Base-by-base conservation (phyloP, 2,113 vertebrate genomes). In the Pionites leucogaster region DNA sequence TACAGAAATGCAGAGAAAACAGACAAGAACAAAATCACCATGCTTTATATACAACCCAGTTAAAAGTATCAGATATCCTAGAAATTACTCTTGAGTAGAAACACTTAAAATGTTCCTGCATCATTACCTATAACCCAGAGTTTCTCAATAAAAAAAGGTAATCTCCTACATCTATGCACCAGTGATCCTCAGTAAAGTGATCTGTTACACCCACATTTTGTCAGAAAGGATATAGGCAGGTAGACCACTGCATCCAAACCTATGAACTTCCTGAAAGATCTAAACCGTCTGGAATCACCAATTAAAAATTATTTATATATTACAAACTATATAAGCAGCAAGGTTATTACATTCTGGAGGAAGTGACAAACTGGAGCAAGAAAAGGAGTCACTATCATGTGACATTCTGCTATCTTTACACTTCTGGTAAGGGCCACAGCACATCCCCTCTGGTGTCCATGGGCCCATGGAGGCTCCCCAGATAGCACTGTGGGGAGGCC, bases 401-500 rank as follows among this genome's bases (percentile, higher is more conserved):
- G 20, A 14, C 63, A 50, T 65, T 92, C 39, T 28, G 27, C 37
- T 52, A 17, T 13, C 33, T 52, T 69, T 52, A 4, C 3, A 3
- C 9, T 67, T 62, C 17, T 62, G 37, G 9, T 44, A 49, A 60
- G 29, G 33, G 14, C 11, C 46, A 77, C 20, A 78, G 29, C 19
- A 81, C 7, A 29, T 35, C 19, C 3, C 17, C 14, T n/a, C 31
- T 41, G 28, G 22, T n/a, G 31, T 23, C 49, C 19, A 1, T 15
- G 22, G 52, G 22, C 27, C 17, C 16, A 20, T 6, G 37, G 24
- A 79, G 17, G 11, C 4, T 15, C 28, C 31, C 11, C 27, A 47
- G 63, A 15, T 15, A 59, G 33, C 24, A 71, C 9, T 0, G 0
- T 13, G 5, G 27, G 31, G 6, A 28, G 39, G 28, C 5, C 25